A percentile compares a stretch with the other conserved stretches of the same genome.
phyloP scores from a whole-genome alignment of 2,797 vertebrate species.

The Agapornis canus region DNA sequence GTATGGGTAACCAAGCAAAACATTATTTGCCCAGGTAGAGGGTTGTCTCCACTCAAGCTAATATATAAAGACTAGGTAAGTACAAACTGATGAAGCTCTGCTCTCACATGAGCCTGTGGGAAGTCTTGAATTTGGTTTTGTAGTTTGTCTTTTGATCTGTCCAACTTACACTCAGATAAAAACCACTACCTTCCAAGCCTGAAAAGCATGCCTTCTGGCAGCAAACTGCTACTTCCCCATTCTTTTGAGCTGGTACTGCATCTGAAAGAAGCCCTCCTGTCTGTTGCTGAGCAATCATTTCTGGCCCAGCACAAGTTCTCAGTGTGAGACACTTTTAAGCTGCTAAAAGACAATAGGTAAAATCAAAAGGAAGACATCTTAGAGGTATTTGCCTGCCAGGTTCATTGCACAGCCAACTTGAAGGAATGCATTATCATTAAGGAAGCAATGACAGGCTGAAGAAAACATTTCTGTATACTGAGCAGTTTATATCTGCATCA shows the following conservation, averaged over 20 bases:
- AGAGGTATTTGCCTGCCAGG: not conserved
- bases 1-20: not conserved
- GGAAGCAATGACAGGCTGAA: not conserved
- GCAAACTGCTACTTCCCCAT: not conserved
- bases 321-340: not conserved
- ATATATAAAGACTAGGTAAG: not conserved
- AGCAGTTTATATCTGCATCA: not conserved
- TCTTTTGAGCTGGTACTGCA: not conserved
- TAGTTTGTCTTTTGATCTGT: not conserved
- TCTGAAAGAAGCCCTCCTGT: not conserved
- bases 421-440: not conserved
- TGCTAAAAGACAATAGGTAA: not conserved
- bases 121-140: not conserved
- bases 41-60: not conserved
- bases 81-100: not conserved
- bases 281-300: not conserved
- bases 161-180: not conserved
- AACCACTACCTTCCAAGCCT: fast-evolving
- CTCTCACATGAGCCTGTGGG: not conserved
- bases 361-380: not conserved
- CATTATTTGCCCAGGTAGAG: not conserved
- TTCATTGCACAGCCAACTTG: not conserved
- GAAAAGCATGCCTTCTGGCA: not conserved
- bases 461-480: not conserved
- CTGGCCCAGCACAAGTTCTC: not conserved